phyloP scores from a whole-genome alignment of 2,888 invertebrate species.

The Epistrophella euchroma region DNA sequence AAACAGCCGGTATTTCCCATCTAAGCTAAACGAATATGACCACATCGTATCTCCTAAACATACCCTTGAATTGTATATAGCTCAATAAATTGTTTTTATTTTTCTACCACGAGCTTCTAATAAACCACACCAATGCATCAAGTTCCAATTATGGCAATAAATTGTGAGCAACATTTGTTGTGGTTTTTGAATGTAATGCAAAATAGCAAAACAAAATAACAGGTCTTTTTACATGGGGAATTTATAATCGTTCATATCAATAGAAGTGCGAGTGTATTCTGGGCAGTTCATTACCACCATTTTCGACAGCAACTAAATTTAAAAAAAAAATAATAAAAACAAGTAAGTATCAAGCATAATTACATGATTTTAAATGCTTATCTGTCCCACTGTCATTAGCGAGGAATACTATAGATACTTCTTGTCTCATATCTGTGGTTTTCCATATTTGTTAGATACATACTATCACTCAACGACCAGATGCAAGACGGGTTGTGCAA shows the following conservation, averaged over 20 bases:
- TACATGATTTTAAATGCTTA: conserved; percentile 20
- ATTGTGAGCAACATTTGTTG: conserved; percentile 12
- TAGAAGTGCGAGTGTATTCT: conserved; percentile 4
- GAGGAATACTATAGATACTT: not conserved
- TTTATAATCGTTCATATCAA: not conserved
- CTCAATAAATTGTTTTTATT: conserved; percentile 20
- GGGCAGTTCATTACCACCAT: not conserved
- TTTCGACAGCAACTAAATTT: not conserved
- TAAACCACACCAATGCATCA: conserved; percentile 18
- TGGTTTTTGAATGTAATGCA: conserved; percentile 1
- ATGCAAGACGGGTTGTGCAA: conserved; percentile 23
- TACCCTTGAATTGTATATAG: conserved; percentile 9
- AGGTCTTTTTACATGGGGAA: not conserved
- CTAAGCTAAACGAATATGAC: not conserved
- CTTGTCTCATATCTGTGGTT: conserved; percentile 3
- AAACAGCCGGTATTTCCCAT: not conserved
- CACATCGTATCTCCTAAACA: conserved; percentile 6
- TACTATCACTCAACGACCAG: conserved; percentile 30
- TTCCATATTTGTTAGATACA: conserved; percentile 44
- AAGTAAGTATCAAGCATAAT: not conserved
- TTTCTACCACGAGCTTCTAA: conserved; percentile 4
- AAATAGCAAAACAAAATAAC: not conserved
- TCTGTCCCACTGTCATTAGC: conserved; percentile 2
- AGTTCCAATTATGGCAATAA: conserved; percentile 19
- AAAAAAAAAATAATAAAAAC: not conserved